A percentile compares a stretch with the other conserved stretches of the same genome.
Conservation (phyloP, 2,888 invertebrate species). For the Orthosia incerta region DNA sequence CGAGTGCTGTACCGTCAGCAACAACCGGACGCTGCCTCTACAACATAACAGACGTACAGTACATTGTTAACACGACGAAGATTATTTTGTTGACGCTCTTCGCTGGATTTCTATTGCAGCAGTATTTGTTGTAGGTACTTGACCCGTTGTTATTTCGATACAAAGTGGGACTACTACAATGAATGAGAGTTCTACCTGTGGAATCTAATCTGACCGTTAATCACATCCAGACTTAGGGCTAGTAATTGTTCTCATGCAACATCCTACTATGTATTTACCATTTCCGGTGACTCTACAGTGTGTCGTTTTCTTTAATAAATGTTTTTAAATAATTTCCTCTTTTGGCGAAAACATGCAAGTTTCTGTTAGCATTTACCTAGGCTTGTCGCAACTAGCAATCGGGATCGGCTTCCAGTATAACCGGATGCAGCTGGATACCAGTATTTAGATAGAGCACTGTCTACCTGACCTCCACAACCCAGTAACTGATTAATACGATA, state of each 20-base stretch:
- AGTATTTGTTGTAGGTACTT: constrained; percentile 1
- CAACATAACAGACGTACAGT: constrained; percentile 6
- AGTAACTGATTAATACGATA: too few species aligned
- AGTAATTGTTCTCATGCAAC: too few species aligned
- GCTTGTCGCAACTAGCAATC: too few species aligned
- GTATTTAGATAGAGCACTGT: too few species aligned
- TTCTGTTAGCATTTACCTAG: too few species aligned
- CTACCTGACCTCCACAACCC: too few species aligned
- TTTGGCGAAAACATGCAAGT: neutral
- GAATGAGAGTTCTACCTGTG: neutral
- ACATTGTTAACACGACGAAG: constrained; percentile 31
- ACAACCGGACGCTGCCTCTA: constrained; percentile 5
- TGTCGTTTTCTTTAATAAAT: neutral
- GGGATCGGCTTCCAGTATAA: too few species aligned
- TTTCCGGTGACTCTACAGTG: too few species aligned
- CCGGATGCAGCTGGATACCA: too few species aligned
- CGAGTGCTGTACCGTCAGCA: constrained; percentile 9
- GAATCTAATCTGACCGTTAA: neutral
- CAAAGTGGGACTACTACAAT: constrained; percentile 20
- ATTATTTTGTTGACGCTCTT: constrained; percentile 36
- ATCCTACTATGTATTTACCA: neutral
- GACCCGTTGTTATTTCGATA: neutral
- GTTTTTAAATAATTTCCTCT: neutral
- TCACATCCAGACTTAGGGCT: neutral
- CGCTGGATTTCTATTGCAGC: neutral